Conservation (phyloP, 2,113 vertebrate genomes). For the Andinoacara biseriatus region DNA sequence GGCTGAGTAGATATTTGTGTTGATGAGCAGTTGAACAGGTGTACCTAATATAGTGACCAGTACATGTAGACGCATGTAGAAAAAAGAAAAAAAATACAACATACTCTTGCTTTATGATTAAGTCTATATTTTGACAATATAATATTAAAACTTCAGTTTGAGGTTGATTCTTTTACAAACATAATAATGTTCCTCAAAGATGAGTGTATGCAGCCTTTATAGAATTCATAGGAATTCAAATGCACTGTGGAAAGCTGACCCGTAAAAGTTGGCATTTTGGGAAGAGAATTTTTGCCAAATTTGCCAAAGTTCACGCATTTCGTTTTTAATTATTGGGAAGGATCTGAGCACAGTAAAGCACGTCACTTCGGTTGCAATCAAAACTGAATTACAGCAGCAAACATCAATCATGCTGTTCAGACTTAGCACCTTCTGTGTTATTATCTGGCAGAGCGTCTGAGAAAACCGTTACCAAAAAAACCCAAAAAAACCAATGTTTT, state of each 20-base stretch:
- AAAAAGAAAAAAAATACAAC: no score
- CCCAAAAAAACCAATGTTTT: no score
- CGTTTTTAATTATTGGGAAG: not conserved
- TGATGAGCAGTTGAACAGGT: not conserved
- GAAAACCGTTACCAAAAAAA: not conserved
- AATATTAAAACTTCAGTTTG: not conserved
- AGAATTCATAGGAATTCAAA: not conserved
- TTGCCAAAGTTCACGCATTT: not conserved
- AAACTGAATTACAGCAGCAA: constrained; percentile 29
- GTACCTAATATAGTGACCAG: not conserved
- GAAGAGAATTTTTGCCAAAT: not conserved
- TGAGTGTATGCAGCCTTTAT: not conserved
- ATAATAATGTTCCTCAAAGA: not conserved
- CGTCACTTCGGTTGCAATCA: constrained; percentile 18
- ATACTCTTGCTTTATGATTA: not conserved
- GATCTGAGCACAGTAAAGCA: not conserved
- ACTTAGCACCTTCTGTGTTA: constrained; percentile 14
- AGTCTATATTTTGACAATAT: not conserved
- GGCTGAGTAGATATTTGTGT: not conserved
- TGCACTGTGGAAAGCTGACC: not conserved
- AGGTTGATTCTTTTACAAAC: not conserved
- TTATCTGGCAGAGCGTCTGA: not conserved
- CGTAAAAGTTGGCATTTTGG: not conserved
- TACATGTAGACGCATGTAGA: no score
- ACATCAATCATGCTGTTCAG: constrained; percentile 12